Evolutionary conservation across 2,797 vertebrate genomes (phyloP).

Genomic region (Gila robusta): DNA sequence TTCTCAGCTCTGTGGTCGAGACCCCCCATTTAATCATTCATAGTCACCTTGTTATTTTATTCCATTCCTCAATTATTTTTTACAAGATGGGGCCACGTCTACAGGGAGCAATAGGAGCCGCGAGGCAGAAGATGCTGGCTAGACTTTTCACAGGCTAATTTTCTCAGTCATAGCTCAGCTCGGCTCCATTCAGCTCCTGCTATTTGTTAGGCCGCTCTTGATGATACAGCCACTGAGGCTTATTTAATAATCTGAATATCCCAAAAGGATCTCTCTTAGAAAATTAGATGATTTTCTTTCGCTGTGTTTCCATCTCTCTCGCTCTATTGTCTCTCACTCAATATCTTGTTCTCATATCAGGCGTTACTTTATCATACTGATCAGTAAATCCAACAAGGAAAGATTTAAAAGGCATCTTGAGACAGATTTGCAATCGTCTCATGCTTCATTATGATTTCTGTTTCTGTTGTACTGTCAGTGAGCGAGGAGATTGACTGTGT

Average conservation of each 20-base stretch:
- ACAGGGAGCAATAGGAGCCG: slow-evolving; percentile 73
- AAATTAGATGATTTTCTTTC: slow-evolving; percentile 78
- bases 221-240: slow-evolving; percentile 82
- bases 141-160: slow-evolving; percentile 80
- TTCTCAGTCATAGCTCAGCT: slow-evolving; percentile 72
- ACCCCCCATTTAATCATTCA: slow-evolving; percentile 70
- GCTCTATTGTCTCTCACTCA: slow-evolving; percentile 29
- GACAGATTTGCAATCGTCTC: slow-evolving; percentile 15
- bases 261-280: slow-evolving; percentile 81
- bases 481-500: not conserved
- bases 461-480: slow-evolving; percentile 18
- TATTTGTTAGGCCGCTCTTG: slow-evolving; percentile 80
- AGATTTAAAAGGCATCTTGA: slow-evolving; percentile 36
- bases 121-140: slow-evolving; percentile 69
- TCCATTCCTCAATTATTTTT: slow-evolving; percentile 75
- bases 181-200: slow-evolving; percentile 57
- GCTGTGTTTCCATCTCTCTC: slow-evolving; percentile 31
- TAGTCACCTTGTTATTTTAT: slow-evolving; percentile 68
- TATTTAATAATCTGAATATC: slow-evolving; percentile 87
- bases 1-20: slow-evolving; percentile 38
- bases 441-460: slow-evolving; percentile 28
- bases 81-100: slow-evolving; percentile 71
- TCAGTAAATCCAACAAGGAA: slow-evolving; percentile 43
- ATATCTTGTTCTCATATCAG: slow-evolving; percentile 36
- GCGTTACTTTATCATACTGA: slow-evolving; percentile 27